Conservation (phyloP, 2,113 vertebrate genomes). For the Pterocles orientalis region DNA sequence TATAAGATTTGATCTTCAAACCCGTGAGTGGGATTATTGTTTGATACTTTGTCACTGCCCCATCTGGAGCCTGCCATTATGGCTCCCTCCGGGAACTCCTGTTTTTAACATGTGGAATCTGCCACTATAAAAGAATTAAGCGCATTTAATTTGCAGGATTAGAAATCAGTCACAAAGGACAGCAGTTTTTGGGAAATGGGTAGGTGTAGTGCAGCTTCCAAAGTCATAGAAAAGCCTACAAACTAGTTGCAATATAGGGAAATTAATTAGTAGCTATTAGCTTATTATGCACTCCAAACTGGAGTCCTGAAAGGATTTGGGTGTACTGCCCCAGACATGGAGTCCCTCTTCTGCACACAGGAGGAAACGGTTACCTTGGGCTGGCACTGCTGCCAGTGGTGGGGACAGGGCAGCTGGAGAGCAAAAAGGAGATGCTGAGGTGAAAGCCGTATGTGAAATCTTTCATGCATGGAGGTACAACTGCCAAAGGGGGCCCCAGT, state of each 20-base stretch:
- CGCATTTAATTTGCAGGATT: slow-evolving; percentile 46
- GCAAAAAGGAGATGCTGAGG: not conserved
- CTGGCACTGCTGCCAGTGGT: not conserved
- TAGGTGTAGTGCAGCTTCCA: not conserved
- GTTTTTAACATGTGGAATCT: slow-evolving; percentile 7
- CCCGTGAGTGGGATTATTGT: not conserved
- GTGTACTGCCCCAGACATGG: not conserved
- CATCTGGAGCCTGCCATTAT: slow-evolving; percentile 47
- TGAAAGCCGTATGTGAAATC: not conserved
- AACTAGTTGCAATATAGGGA: not conserved
- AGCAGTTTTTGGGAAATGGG: not conserved
- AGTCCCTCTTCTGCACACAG: not conserved
- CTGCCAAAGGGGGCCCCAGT: not conserved
- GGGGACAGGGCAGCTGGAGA: not conserved
- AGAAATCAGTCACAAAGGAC: not conserved
- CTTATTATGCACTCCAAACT: not conserved
- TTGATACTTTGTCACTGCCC: slow-evolving; percentile 26
- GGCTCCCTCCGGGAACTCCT: not conserved
- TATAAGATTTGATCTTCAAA: slow-evolving; percentile 39
- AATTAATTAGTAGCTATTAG: slow-evolving; percentile 2
- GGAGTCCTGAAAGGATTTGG: not conserved
- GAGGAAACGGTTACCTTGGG: not conserved
- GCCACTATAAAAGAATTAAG: not conserved
- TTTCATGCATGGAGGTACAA: not conserved
- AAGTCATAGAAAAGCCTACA: not conserved